These are phyloP conservation scores for Xenentodon cancila DNA, from an alignment of 2,797 vertebrate species.

Conservation along the genomic window DNA sequence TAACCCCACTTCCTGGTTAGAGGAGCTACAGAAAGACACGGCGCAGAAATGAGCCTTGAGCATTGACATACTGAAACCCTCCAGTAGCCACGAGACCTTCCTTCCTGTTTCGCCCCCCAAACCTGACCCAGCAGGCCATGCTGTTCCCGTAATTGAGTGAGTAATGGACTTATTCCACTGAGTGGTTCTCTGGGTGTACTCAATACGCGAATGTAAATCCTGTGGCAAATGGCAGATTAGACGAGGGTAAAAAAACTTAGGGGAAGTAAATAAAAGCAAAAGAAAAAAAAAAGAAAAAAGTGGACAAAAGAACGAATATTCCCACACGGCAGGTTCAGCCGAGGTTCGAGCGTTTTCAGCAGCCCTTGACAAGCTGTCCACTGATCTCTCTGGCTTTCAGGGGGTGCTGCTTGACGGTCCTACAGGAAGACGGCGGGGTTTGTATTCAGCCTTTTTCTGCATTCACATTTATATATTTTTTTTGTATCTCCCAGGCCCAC, in stretches of 20 bases:
- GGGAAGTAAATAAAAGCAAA: slow-evolving; percentile 60
- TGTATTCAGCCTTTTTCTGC: slow-evolving; percentile 15
- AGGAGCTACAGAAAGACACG: slow-evolving; percentile 50
- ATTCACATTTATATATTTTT: slow-evolving; percentile 15
- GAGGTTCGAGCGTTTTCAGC: slow-evolving; percentile 39
- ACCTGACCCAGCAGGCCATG: slow-evolving; percentile 71
- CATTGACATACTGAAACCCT: slow-evolving; percentile 68
- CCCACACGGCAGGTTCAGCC: slow-evolving; percentile 52
- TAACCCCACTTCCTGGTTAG: slow-evolving; percentile 26
- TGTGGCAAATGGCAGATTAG: slow-evolving; percentile 75
- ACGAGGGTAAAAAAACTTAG: slow-evolving; percentile 33
- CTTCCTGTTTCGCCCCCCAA: slow-evolving; percentile 66
- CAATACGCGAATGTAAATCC: slow-evolving; percentile 78
- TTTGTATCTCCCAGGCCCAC: slow-evolving; percentile 9
- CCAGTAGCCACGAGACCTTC: slow-evolving; percentile 67
- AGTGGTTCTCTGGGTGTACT: slow-evolving; percentile 79
- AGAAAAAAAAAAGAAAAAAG: slow-evolving; percentile 20
- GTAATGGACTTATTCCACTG: slow-evolving; percentile 83
- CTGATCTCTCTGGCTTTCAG: neutral
- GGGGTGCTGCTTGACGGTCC: neutral
- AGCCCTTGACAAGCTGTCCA: slow-evolving; percentile 6
- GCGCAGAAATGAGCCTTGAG: slow-evolving; percentile 60
- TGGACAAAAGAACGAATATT: slow-evolving; percentile 67
- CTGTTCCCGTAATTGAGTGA: slow-evolving; percentile 83
- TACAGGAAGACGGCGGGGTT: neutral